Evolutionary conservation across 2,797 vertebrate genomes (phyloP).

Genomic region (Sebastes hubbsi): DNA sequence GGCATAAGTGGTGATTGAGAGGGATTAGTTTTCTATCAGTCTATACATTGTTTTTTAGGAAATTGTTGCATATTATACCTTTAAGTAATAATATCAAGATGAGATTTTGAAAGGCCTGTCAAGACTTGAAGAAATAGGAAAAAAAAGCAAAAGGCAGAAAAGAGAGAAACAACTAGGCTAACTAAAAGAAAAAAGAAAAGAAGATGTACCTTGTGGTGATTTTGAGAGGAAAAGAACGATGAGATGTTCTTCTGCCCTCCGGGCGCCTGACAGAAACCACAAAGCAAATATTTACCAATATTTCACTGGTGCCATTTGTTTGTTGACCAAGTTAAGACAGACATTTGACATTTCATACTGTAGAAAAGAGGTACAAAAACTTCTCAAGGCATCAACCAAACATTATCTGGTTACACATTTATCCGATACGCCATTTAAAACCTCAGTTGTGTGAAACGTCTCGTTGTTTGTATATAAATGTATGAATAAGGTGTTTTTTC

Average conservation of each 20-base stretch:
- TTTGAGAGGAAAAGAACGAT: constrained; percentile 70
- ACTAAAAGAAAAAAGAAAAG: background rate
- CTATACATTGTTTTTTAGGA: too few species aligned
- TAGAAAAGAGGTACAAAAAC: background rate
- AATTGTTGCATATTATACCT: too few species aligned
- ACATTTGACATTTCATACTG: background rate
- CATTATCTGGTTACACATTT: background rate
- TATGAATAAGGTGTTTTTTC: background rate
- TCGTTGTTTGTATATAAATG: background rate
- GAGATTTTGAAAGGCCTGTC: background rate
- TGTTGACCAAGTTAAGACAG: background rate
- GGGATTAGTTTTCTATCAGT: too few species aligned
- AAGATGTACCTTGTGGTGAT: constrained; percentile 57
- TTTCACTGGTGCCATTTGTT: background rate
- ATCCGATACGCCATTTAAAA: background rate
- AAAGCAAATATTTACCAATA: background rate
- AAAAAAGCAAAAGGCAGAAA: background rate
- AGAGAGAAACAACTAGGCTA: background rate
- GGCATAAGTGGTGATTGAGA: too few species aligned
- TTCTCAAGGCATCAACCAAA: background rate
- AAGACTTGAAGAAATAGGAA: background rate
- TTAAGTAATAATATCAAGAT: background rate
- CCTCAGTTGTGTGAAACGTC: background rate
- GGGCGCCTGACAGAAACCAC: constrained; percentile 53
- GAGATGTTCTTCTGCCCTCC: constrained; percentile 73